Evolutionary conservation across 2,113 vertebrate species (phyloP).

Genomic region (Tupaia tana): DNA sequence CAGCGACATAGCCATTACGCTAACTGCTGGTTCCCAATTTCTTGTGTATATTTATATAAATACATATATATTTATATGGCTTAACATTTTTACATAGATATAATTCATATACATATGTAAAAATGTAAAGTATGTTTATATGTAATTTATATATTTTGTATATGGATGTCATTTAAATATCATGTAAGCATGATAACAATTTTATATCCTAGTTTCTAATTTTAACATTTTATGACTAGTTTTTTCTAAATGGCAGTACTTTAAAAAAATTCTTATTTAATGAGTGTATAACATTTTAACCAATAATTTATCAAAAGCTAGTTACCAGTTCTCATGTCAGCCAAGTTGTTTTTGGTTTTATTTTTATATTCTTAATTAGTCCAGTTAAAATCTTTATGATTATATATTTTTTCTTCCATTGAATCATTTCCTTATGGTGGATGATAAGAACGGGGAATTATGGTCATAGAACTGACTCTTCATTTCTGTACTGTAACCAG

Average conservation of each 20-base stretch:
- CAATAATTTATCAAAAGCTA: neutral
- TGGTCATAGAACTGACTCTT: neutral
- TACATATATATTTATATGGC: neutral
- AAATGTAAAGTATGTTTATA: no score
- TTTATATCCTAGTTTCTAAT: constrained; percentile 33
- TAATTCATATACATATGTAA: no score
- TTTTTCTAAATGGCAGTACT: neutral
- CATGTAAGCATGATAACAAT: neutral
- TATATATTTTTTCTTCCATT: neutral
- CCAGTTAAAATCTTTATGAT: neutral
- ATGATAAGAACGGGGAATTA: neutral
- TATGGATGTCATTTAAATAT: neutral
- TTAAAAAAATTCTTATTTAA: neutral
- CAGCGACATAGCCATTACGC: no score
- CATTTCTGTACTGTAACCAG: neutral
- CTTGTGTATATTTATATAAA: neutral
- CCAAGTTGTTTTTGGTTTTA: neutral
- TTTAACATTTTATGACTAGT: neutral
- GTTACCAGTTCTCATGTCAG: neutral
- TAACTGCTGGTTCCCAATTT: no score
- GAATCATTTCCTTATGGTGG: neutral
- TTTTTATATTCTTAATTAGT: constrained; percentile 17
- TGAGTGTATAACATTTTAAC: neutral
- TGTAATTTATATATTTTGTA: neutral
- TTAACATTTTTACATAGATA: no score